These are phyloP conservation scores for Porites evermanni DNA, from an alignment of 92 coral and sea anemone genomes.

Conservation along the genomic window DNA sequence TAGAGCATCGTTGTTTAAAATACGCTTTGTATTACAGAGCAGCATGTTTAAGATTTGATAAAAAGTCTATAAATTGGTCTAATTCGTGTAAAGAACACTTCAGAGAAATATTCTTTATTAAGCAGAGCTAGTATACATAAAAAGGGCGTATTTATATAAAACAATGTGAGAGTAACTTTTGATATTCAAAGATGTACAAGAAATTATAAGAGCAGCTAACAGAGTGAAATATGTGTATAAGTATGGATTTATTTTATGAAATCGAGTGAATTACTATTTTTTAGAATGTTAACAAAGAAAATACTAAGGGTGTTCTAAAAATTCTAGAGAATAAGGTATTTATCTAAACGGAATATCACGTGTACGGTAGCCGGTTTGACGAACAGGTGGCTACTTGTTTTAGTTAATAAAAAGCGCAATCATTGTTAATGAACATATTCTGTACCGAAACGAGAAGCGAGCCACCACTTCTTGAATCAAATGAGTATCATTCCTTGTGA, in stretches of 20 bases:
- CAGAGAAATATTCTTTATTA: constrained; percentile 4
- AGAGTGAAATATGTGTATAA: neutral
- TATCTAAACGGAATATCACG: neutral
- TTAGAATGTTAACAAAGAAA: constrained; percentile 20
- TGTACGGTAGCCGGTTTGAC: constrained; percentile 5
- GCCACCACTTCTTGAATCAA: neutral
- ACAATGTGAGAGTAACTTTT: constrained; percentile 46
- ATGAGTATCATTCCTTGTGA: constrained; percentile 5
- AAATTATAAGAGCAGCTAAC: constrained; percentile 14
- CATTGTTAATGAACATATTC: constrained; percentile 21
- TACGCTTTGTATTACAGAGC: neutral
- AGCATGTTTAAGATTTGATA: neutral
- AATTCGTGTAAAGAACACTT: neutral
- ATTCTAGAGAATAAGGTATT: constrained; percentile 12
- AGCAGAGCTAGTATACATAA: constrained; percentile 40
- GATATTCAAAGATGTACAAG: constrained; percentile 38
- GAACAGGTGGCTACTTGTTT: constrained; percentile 15
- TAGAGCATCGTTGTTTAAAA: neutral
- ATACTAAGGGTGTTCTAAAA: neutral
- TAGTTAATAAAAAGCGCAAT: constrained; percentile 29
- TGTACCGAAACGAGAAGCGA: constrained; percentile 21
- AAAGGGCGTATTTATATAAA: constrained; percentile 41
- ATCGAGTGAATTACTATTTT: constrained; percentile 39
- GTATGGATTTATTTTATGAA: constrained; percentile 25
- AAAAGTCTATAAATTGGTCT: neutral